phyloP scores from a whole-genome alignment of 2,797 vertebrate species.

The Poecilia picta region DNA sequence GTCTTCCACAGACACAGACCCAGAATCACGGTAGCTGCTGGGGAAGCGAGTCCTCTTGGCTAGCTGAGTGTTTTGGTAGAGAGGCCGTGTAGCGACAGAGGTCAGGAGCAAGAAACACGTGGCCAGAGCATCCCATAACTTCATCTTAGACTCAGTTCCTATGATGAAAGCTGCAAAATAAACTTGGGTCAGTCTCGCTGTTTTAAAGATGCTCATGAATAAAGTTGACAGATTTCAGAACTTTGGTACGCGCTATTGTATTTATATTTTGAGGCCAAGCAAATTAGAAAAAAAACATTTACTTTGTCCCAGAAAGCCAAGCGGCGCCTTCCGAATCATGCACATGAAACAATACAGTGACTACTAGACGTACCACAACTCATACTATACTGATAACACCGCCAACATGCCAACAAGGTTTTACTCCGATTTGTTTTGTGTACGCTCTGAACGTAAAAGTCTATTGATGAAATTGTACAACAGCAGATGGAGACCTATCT shows the following conservation, averaged over 20 bases:
- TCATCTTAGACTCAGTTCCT: conserved; percentile 99
- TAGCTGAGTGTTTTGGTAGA: conserved; percentile 85
- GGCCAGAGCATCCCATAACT: conserved; percentile 99
- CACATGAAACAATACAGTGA: conserved; percentile 13
- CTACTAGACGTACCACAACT: conserved; percentile 39
- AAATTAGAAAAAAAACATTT: not conserved
- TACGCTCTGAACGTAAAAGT: conserved; percentile 27
- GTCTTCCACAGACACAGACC: conserved; percentile 79
- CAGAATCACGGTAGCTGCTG: conserved; percentile 77
- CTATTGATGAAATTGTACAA: not conserved
- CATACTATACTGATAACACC: conserved; percentile 66
- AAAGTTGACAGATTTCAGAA: not conserved
- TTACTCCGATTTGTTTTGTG: conserved; percentile 42
- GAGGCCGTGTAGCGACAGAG: conserved; percentile 90
- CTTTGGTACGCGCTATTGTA: not conserved
- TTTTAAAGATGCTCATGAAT: too few relatives aligned
- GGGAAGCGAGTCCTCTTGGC: conserved; percentile 85
- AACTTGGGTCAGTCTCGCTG: not conserved
- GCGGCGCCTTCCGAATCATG: conserved; percentile 17
- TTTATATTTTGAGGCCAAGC: not conserved
- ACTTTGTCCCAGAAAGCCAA: conserved; percentile 7
- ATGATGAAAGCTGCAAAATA: conserved; percentile 86
- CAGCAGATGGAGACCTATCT: not conserved
- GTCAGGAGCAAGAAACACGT: conserved; percentile 98
- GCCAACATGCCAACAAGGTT: conserved; percentile 57